phyloP scores from a whole-genome alignment of 2,888 invertebrate genomes.

The Eupithecia subfuscata region DNA sequence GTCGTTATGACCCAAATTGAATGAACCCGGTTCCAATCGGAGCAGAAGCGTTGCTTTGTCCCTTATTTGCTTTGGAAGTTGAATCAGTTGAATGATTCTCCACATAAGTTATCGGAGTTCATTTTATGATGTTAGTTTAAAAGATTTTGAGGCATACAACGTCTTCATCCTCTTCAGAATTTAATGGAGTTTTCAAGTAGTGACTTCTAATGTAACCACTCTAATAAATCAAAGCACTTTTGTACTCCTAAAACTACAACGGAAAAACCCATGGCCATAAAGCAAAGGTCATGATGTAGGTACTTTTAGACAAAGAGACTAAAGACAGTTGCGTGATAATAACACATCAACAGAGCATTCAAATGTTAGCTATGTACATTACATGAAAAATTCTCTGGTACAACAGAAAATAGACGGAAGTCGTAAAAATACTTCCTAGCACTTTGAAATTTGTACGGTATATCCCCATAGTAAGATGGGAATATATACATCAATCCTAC shows the following conservation, averaged over 20 bases:
- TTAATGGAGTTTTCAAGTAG: not conserved
- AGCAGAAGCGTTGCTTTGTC: constrained; percentile 18
- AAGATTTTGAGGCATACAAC: not conserved
- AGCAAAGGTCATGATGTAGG: constrained; percentile 22
- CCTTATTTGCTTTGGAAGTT: not conserved
- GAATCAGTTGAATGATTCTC: not conserved
- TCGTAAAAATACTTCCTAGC: constrained; percentile 2
- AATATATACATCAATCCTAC: too few relatives aligned
- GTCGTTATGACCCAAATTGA: constrained; percentile 36
- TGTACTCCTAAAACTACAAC: constrained; percentile 22
- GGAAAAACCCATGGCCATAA: constrained; percentile 14
- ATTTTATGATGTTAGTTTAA: not conserved
- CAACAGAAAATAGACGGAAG: not conserved
- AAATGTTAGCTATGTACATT: not conserved
- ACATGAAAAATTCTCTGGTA: not conserved
- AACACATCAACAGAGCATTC: constrained; percentile 9
- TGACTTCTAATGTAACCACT: constrained; percentile 1
- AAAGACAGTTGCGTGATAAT: constrained; percentile 20
- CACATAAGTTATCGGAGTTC: not conserved
- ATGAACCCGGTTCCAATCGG: constrained; percentile 31
- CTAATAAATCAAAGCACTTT: constrained; percentile 15
- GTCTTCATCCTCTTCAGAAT: not conserved
- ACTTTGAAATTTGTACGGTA: not conserved
- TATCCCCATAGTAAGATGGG: not conserved
- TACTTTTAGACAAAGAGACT: constrained; percentile 17